Conservation (phyloP, 2,113 vertebrate species). For the Rhegmatorhina hoffmannsi region DNA sequence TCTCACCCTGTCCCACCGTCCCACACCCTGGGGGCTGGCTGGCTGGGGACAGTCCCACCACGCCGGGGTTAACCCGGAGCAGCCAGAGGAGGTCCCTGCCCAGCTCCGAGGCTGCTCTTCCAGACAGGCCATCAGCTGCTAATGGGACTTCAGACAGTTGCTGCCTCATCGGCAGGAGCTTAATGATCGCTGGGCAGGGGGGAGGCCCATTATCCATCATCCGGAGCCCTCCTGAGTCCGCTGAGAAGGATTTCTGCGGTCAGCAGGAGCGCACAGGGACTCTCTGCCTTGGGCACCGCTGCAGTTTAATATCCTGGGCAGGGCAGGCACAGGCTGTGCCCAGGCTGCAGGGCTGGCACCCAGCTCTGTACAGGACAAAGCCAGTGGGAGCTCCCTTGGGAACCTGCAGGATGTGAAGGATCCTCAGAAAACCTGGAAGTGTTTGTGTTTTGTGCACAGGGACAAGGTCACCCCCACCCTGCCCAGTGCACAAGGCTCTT, state of each 20-base stretch:
- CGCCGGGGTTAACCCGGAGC: slow-evolving; percentile 46
- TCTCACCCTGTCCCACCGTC: neutral
- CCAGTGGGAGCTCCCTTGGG: neutral
- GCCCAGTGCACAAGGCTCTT: neutral
- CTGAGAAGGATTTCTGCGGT: slow-evolving; percentile 76
- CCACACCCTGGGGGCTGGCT: neutral
- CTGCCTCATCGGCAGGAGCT: slow-evolving; percentile 72
- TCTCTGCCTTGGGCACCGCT: slow-evolving; percentile 59
- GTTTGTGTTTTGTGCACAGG: neutral
- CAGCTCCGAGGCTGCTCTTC: slow-evolving; percentile 68
- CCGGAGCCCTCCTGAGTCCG: slow-evolving; percentile 69
- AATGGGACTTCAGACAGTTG: slow-evolving; percentile 79
- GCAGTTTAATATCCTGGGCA: slow-evolving; percentile 65
- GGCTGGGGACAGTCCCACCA: neutral
- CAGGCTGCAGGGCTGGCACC: neutral
- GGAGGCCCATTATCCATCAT: slow-evolving; percentile 80
- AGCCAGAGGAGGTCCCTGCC: slow-evolving; percentile 63
- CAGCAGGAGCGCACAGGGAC: slow-evolving; percentile 62
- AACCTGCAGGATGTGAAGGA: neutral
- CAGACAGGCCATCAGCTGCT: slow-evolving; percentile 79
- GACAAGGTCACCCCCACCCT: neutral
- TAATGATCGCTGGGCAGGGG: slow-evolving; percentile 76
- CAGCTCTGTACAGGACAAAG: neutral
- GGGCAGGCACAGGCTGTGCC: slow-evolving; percentile 64
- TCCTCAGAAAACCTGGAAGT: neutral